Conservation (phyloP, 1,140 invertebrate species). For the Drosophila nigrodunni region DNA sequence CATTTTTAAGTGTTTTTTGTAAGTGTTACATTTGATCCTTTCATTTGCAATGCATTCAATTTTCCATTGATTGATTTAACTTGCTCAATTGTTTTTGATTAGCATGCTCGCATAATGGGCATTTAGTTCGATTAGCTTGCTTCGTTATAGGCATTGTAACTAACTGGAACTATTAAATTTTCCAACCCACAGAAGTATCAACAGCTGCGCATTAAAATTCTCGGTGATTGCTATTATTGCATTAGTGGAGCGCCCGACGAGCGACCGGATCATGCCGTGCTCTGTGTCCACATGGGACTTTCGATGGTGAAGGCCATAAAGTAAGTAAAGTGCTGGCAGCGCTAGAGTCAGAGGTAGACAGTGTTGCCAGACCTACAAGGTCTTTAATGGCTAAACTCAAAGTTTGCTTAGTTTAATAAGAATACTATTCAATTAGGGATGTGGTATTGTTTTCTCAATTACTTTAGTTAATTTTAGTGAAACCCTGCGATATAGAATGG, state of each 20-base stretch:
- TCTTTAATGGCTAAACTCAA: too few relatives aligned
- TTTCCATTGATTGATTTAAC: neutral
- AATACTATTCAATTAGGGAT: too few relatives aligned
- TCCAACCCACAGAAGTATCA: conserved; percentile 91
- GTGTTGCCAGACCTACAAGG: too few relatives aligned
- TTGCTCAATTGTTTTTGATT: neutral
- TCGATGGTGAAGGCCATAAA: conserved; percentile 98
- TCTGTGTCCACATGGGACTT: conserved; percentile 97
- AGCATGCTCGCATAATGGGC: neutral
- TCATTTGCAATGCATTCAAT: neutral
- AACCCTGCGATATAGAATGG: too few relatives aligned
- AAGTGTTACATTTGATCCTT: neutral
- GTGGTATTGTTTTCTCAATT: too few relatives aligned
- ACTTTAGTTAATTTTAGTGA: too few relatives aligned
- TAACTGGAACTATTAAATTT: neutral
- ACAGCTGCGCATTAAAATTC: conserved; percentile 96
- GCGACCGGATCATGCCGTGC: conserved; percentile 95
- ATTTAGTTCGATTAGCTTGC: conserved; percentile 37
- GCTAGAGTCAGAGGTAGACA: neutral
- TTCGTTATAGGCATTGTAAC: conserved; percentile 20
- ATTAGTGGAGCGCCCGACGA: conserved; percentile 96
- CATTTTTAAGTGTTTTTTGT: neutral
- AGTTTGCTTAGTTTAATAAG: too few relatives aligned
- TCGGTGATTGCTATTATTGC: conserved; percentile 98
- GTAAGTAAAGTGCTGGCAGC: conserved; percentile 86